Evolutionary conservation across 2,113 vertebrate genomes (phyloP), one percentile per base, ranked within the genome.

Genomic region (Anser brachyrhynchus): DNA sequence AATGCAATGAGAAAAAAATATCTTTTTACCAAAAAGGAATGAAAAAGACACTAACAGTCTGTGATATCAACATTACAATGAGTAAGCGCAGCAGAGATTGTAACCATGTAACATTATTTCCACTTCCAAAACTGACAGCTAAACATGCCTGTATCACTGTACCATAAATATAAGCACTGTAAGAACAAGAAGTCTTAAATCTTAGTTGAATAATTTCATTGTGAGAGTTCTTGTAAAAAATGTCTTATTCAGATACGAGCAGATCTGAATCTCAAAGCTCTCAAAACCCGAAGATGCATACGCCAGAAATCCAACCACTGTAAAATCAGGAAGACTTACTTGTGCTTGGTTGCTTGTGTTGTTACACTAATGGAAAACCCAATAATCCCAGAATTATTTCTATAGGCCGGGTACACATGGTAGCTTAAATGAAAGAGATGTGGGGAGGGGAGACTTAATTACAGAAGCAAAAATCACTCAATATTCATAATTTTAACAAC

Each of bases 311-410:
- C 44, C 67, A 80, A n/a, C 22, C 43, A 29, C 75, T 46, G 59
- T 19, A 51, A 75, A 41, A 74, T 69, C 29, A 81, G 39, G 37
- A 62, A 51, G 59, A 29, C 95, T 97, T 91, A 98, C 98, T 98
- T 99, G 97, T 98, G 99, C 95, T 99, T 99, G 69, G 98, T 98
- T 92, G 98, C 98, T 95, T 99, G 98, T 15, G 98, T 99, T 95
- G 98, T 98, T 81, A 99, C 98, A 0, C 98, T 99, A 94, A 99
- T 94, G 11, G 99, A 99, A 95, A 99, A 99, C 51, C 99, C 99
- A 92, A 99, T 97, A 79, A 99, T 98, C 41, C 98, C 98, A 15
- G 98, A 99, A 33, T 99, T 99, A 93, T 99, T 99, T 94, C 99
- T 98, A 97, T 98, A 99, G 88, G 98, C 97, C 9, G 98, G 98